phyloP scores from a whole-genome alignment of 2,113 vertebrate genomes.

The Sander vitreus region DNA sequence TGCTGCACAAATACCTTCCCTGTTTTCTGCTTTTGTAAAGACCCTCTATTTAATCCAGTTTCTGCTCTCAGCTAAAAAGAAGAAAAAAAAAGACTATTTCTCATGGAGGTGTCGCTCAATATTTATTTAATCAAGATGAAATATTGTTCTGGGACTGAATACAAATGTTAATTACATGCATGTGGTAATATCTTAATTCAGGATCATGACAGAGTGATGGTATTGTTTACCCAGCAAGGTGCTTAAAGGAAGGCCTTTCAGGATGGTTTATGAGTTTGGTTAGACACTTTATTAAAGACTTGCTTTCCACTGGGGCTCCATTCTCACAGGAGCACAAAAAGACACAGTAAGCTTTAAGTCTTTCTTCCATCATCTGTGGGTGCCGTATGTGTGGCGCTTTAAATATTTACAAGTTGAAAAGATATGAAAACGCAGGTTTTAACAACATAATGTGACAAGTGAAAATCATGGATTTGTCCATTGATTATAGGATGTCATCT shows the following conservation, averaged over 20 bases:
- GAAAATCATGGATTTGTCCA: neutral
- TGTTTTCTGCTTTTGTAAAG: constrained; percentile 52
- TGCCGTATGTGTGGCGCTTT: constrained; percentile 3
- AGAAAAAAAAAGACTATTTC: constrained; percentile 11
- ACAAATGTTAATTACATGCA: constrained; percentile 78
- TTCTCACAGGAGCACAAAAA: constrained; percentile 40
- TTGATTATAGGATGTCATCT: constrained; percentile 9
- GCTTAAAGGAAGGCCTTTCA: constrained; percentile 66
- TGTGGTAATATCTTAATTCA: constrained; percentile 76
- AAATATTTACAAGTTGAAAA: constrained; percentile 51
- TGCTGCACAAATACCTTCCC: constrained; percentile 53
- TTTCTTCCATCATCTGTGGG: constrained; percentile 32
- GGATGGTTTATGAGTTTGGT: constrained; percentile 76
- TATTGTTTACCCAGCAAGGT: constrained; percentile 71
- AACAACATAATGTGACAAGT: neutral
- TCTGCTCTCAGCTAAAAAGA: constrained; percentile 9
- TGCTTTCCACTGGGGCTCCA: constrained; percentile 49
- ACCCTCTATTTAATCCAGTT: constrained; percentile 52
- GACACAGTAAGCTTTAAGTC: constrained; percentile 38
- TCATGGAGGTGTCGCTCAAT: constrained; percentile 48
- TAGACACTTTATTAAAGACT: constrained; percentile 75
- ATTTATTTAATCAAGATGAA: constrained; percentile 72
- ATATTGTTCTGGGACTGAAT: constrained; percentile 48
- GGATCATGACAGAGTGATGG: constrained; percentile 69
- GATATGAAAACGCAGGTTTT: constrained; percentile 27